A percentile compares a stretch with the other conserved stretches of the same genome.
Conservation (phyloP, 2,113 vertebrate genomes). For the Rhombomys opimus region DNA sequence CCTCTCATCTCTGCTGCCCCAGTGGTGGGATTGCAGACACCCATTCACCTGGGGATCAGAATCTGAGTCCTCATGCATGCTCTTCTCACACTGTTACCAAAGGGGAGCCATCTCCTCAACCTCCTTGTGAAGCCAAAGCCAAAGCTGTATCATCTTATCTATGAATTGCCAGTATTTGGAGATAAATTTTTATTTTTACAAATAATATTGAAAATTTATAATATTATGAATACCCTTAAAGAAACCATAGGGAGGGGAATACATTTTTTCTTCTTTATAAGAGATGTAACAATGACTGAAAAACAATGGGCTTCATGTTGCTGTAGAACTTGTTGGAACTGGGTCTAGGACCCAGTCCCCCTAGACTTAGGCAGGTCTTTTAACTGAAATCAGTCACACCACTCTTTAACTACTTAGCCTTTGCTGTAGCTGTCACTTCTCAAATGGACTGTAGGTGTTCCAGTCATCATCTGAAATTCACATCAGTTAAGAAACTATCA, state of each 20-base stretch:
- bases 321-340: background rate
- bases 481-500: background rate
- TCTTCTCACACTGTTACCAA: no score
- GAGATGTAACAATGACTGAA: background rate
- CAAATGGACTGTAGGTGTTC: background rate
- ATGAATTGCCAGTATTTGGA: background rate
- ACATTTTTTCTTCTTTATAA: background rate
- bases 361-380: background rate
- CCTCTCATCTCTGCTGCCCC: background rate
- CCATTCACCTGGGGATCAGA: background rate
- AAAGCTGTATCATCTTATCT: background rate
- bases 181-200: slow-evolving; percentile 38
- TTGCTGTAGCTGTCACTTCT: background rate
- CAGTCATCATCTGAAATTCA: background rate
- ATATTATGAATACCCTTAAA: background rate
- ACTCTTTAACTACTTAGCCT: background rate
- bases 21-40: background rate
- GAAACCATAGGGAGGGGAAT: background rate
- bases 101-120: no score
- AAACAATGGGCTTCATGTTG: background rate
- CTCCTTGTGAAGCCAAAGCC: background rate
- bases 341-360: background rate
- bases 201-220: background rate
- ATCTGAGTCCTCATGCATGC: background rate
- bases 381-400: background rate